These are phyloP conservation scores for Protobothrops mucrosquamatus DNA, from an alignment of 2,113 vertebrate species.

Conservation along the genomic window DNA sequence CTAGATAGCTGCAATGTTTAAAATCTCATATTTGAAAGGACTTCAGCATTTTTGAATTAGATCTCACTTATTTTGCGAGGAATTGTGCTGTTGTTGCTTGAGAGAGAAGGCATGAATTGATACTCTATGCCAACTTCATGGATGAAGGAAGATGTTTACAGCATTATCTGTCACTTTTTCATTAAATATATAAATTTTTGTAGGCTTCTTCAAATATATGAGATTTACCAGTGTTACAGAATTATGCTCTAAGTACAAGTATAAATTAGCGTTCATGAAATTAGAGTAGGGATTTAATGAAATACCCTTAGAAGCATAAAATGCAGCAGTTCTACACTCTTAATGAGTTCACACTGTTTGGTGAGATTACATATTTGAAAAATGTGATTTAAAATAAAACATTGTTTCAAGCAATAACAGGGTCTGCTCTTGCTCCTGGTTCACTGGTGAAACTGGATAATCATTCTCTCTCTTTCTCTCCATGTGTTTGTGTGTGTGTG, in stretches of 20 bases:
- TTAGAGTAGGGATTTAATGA: slow-evolving; percentile 58
- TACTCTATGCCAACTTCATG: slow-evolving; percentile 2
- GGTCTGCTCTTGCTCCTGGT: neutral
- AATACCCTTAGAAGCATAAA: slow-evolving; percentile 42
- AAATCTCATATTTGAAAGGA: neutral
- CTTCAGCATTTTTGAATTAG: neutral
- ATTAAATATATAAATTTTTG: slow-evolving; percentile 62
- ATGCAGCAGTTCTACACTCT: slow-evolving; percentile 31
- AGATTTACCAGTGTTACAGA: slow-evolving; percentile 29
- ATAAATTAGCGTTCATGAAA: slow-evolving; percentile 56
- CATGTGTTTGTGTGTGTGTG: neutral
- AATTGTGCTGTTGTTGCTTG: neutral
- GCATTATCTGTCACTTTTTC: slow-evolving; percentile 45
- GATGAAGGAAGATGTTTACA: slow-evolving; percentile 47
- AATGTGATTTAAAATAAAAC: slow-evolving; percentile 22
- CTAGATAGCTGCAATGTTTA: neutral
- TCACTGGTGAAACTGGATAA: neutral
- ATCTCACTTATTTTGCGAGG: neutral
- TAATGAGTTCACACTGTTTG: slow-evolving; percentile 38
- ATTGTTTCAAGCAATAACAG: neutral
- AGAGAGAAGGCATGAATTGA: neutral
- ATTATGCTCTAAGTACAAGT: slow-evolving; percentile 39
- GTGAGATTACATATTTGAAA: slow-evolving; percentile 37
- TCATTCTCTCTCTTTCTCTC: neutral
- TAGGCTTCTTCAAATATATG: slow-evolving; percentile 48